Percentiles rank a stretch among this genome's conserved stretches.
Evolutionary conservation across 2,797 vertebrate genomes (phyloP).

Genomic region (Sparidentex hasta): DNA sequence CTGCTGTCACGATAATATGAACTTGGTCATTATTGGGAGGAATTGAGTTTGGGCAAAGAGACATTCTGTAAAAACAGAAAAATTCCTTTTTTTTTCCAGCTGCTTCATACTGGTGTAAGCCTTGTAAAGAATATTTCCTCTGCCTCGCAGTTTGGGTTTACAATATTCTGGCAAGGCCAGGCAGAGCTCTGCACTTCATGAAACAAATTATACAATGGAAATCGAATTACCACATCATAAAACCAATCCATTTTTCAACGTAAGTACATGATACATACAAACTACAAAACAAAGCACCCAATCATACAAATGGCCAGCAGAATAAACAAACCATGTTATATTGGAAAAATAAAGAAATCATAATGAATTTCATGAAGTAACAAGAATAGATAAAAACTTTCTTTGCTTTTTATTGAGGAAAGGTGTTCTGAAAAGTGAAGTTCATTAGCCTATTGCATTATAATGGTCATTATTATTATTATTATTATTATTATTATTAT

Average conservation of each 20-base stretch:
- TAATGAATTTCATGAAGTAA: not conserved
- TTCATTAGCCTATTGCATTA: not conserved
- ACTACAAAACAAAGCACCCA: conserved; percentile 8
- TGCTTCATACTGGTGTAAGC: conserved; percentile 18
- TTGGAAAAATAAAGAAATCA: conserved; percentile 1
- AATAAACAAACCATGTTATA: conserved; percentile 2
- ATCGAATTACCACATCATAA: conserved; percentile 9
- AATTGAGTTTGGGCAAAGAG: conserved; percentile 74
- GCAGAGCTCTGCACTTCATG: not conserved
- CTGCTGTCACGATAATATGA: conserved; percentile 70
- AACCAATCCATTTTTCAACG: conserved; percentile 5
- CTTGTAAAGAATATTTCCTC: conserved; percentile 26
- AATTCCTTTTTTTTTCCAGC: conserved; percentile 33
- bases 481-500: no score
- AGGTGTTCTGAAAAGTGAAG: not conserved
- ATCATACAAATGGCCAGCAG: not conserved
- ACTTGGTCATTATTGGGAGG: conserved; percentile 68
- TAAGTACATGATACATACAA: not conserved
- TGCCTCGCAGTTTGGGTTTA: conserved; percentile 33
- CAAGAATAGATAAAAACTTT: not conserved
- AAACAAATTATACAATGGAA: conserved; percentile 19
- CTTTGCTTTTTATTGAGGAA: not conserved
- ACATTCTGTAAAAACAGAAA: conserved; percentile 56
- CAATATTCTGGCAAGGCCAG: conserved; percentile 1
- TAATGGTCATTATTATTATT: not conserved